A percentile compares a stretch with the other conserved stretches of the same genome.
These are phyloP conservation scores for Hylaeus anthracinus DNA, from an alignment of 1,140 invertebrate genomes.

Conservation along the genomic window DNA sequence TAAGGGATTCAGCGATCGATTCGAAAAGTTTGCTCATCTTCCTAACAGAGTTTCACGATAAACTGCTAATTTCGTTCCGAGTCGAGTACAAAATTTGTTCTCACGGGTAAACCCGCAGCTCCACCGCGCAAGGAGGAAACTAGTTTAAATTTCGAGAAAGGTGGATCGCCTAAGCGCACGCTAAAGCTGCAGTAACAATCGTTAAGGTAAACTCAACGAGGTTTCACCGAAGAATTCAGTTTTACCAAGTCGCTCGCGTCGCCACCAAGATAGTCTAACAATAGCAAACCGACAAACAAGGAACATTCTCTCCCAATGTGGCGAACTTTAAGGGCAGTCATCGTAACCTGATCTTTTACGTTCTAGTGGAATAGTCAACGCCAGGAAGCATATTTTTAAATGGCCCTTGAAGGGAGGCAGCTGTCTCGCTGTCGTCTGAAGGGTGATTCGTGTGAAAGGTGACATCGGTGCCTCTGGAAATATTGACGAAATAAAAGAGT, in stretches of 20 bases:
- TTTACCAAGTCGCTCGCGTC: neutral
- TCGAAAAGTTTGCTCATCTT: too few relatives aligned
- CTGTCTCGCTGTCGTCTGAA: neutral
- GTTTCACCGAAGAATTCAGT: neutral
- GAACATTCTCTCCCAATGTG: neutral
- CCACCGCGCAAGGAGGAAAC: neutral
- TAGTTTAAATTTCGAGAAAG: conserved; percentile 1
- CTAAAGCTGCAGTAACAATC: conserved; percentile 17
- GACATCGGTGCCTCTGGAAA: neutral
- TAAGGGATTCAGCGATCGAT: too few relatives aligned
- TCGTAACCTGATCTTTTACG: conserved; percentile 24
- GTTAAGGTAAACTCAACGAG: conserved; percentile 9
- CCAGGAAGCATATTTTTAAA: conserved; percentile 41
- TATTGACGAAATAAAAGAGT: too few relatives aligned
- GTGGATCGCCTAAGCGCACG: neutral
- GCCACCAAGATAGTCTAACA: neutral
- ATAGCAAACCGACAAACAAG: neutral
- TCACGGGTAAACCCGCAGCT: neutral
- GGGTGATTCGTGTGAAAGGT: neutral
- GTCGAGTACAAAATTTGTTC: too few relatives aligned
- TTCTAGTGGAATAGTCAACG: neutral
- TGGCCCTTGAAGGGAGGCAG: conserved; percentile 3
- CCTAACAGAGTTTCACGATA: too few relatives aligned
- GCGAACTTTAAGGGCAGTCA: neutral
- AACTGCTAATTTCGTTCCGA: too few relatives aligned